phyloP scores from a whole-genome alignment of 2,113 vertebrate genomes.

The Silurus meridionalis region DNA sequence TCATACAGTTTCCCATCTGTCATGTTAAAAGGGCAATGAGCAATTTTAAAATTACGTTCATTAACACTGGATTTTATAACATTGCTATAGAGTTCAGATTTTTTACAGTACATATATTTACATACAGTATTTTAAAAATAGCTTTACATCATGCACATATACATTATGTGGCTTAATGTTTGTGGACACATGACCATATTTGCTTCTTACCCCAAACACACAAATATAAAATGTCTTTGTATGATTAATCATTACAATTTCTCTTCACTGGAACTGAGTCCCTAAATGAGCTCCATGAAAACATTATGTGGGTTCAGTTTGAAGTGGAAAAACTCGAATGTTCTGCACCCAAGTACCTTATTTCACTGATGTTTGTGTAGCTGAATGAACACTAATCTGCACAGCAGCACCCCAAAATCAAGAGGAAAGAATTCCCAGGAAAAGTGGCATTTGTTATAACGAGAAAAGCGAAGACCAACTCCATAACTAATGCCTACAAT shows the following conservation, averaged over 20 bases:
- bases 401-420: neutral
- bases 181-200: neutral
- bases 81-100: neutral
- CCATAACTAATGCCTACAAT: neutral
- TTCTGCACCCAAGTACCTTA: neutral
- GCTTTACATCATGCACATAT: neutral
- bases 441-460: neutral
- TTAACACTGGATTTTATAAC: neutral
- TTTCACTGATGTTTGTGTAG: neutral
- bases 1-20: constrained; percentile 69
- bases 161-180: neutral
- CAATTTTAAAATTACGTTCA: neutral
- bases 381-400: neutral
- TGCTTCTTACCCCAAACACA: neutral
- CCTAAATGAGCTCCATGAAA: neutral
- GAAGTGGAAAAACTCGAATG: neutral
- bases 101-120: too few species aligned
- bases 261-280: neutral
- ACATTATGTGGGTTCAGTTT: neutral
- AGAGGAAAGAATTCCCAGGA: neutral
- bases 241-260: neutral
- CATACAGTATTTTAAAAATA: too few species aligned
- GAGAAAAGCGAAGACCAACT: neutral
- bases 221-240: neutral
- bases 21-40: constrained; percentile 30